Evolutionary conservation across 2,888 invertebrate genomes (phyloP).

Genomic region (Hanleya hanleyi): DNA sequence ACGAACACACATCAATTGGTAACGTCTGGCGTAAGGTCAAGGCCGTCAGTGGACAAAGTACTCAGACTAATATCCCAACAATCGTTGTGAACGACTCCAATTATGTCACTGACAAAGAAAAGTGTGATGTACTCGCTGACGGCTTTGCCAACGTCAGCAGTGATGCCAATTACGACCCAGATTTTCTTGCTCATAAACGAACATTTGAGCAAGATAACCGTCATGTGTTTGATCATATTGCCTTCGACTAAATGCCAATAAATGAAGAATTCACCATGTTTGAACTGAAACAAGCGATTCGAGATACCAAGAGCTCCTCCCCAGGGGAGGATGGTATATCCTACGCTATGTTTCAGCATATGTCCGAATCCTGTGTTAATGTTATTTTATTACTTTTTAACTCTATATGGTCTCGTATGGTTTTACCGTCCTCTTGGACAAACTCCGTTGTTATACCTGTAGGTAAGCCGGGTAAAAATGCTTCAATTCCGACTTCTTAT

Average conservation of each 20-base stretch:
- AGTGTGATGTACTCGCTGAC: not conserved
- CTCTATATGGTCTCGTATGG: not conserved
- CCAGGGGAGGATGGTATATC: slow-evolving; percentile 1
- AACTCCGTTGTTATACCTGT: not conserved
- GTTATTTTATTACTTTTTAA: not conserved
- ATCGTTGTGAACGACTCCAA: not conserved
- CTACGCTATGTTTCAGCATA: not conserved
- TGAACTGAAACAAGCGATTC: not conserved
- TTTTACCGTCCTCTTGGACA: not conserved
- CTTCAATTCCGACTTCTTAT: not conserved
- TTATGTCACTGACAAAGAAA: not conserved
- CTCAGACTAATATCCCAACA: not conserved
- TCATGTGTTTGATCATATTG: not conserved
- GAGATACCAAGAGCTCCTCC: not conserved
- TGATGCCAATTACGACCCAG: not conserved
- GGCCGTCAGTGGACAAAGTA: not conserved
- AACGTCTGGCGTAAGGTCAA: not conserved
- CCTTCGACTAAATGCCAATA: not conserved
- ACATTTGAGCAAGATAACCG: not conserved
- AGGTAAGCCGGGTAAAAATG: not conserved
- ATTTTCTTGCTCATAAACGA: not conserved
- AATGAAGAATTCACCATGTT: not conserved
- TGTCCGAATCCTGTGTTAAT: not conserved
- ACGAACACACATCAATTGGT: not conserved
- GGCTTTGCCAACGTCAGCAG: not conserved